Evolutionary conservation across 2,888 invertebrate species (phyloP).

Genomic region (Ichneumon xanthorius): DNA sequence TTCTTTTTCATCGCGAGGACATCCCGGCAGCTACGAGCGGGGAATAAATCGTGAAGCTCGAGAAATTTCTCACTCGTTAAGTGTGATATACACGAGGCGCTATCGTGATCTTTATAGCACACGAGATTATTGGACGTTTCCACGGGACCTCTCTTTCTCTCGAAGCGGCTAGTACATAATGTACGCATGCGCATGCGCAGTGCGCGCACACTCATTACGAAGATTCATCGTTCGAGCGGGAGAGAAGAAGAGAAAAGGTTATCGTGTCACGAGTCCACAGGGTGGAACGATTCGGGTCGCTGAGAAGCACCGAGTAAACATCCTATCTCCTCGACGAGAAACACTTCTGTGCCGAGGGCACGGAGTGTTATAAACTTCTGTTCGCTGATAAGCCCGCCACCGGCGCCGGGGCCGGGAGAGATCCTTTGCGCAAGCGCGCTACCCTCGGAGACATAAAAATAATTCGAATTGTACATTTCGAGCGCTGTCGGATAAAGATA

Average conservation of each 20-base stretch:
- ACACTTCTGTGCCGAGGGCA: slow-evolving; percentile 56
- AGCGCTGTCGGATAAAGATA: slow-evolving; percentile 2
- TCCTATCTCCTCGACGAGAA: slow-evolving; percentile 74
- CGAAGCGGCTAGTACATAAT: slow-evolving; percentile 34
- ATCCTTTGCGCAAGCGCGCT: slow-evolving; percentile 62
- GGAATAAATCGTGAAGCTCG: background rate
- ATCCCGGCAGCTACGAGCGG: background rate
- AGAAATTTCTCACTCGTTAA: slow-evolving; percentile 25
- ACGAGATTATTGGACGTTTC: slow-evolving; percentile 57
- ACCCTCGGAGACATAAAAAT: slow-evolving; percentile 5
- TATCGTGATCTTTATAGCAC: slow-evolving; percentile 59
- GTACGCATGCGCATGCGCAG: slow-evolving; percentile 16
- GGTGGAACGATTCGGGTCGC: slow-evolving; percentile 77
- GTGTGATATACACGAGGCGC: slow-evolving; percentile 17
- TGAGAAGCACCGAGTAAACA: slow-evolving; percentile 81
- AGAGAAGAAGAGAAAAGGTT: slow-evolving; percentile 60
- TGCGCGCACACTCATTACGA: slow-evolving; percentile 9
- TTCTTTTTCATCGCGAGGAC: background rate
- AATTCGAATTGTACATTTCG: slow-evolving; percentile 30
- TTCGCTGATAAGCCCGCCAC: slow-evolving; percentile 55
- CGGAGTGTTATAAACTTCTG: slow-evolving; percentile 51
- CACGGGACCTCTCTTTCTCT: slow-evolving; percentile 30
- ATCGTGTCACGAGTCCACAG: slow-evolving; percentile 64
- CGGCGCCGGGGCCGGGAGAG: slow-evolving; percentile 24
- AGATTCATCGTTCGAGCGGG: slow-evolving; percentile 15